Conservation (phyloP, 2,797 vertebrate species). For the Malurus splendens region DNA sequence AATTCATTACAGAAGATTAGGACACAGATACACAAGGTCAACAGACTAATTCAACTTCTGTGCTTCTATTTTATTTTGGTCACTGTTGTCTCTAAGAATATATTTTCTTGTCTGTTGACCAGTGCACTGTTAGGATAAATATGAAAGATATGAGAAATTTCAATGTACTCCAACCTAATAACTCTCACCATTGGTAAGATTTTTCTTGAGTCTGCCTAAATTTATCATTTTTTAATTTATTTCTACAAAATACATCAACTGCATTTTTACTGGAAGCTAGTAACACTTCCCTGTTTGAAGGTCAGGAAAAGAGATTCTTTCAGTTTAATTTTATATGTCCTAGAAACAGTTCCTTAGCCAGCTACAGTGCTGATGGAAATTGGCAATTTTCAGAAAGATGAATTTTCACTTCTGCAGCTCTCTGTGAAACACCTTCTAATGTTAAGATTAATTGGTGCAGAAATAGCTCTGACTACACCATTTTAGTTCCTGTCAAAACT, state of each 20-base stretch:
- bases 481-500: background rate
- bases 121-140: background rate
- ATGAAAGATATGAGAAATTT: background rate
- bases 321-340: slow-evolving; percentile 7
- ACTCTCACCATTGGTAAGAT: background rate
- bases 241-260: background rate
- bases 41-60: background rate
- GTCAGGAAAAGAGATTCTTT: background rate
- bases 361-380: background rate
- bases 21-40: background rate
- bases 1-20: background rate
- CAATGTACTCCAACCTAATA: background rate
- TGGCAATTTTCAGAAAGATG: background rate
- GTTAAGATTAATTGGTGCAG: slow-evolving; percentile 15
- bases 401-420: background rate
- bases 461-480: background rate
- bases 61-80: background rate
- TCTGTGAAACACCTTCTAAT: background rate
- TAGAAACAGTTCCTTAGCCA: background rate
- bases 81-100: background rate
- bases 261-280: background rate
- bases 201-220: background rate
- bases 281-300: background rate
- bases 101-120: background rate
- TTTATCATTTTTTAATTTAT: background rate